A percentile compares a stretch with the other conserved stretches of the same genome.
Conservation (phyloP, 1,140 invertebrate species). For the Trichomalopsis sarcophagae region DNA sequence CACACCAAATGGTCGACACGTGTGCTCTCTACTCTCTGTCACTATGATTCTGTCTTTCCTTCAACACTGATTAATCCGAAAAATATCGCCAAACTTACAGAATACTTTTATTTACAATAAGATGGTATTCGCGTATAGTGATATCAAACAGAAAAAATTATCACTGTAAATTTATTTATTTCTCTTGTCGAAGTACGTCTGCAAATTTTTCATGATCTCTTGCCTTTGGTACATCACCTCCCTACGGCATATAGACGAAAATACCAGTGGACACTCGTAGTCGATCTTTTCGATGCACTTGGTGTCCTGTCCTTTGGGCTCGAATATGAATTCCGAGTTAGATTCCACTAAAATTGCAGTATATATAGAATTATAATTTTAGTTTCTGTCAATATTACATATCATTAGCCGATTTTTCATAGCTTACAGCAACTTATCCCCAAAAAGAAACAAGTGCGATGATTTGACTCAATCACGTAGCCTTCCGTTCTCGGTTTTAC, state of each 20-base stretch:
- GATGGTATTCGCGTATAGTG: too few relatives aligned
- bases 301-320: slow-evolving; percentile 71
- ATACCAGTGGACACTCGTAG: slow-evolving; percentile 79
- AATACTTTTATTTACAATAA: too few relatives aligned
- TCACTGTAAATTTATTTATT: slow-evolving; percentile 20
- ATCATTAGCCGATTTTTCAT: neutral
- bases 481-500: slow-evolving; percentile 73
- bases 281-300: slow-evolving; percentile 77
- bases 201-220: slow-evolving; percentile 79
- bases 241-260: slow-evolving; percentile 76
- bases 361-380: slow-evolving; percentile 12
- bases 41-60: too few relatives aligned
- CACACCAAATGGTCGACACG: too few relatives aligned
- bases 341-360: slow-evolving; percentile 75
- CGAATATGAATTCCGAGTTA: slow-evolving; percentile 77
- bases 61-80: too few relatives aligned
- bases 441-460: slow-evolving; percentile 79
- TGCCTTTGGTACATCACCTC: slow-evolving; percentile 79
- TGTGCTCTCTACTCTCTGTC: too few relatives aligned
- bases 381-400: slow-evolving; percentile 45
- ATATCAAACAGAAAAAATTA: neutral
- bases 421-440: slow-evolving; percentile 79
- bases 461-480: slow-evolving; percentile 77
- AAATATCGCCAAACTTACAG: too few relatives aligned
- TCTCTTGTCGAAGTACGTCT: slow-evolving; percentile 67